phyloP scores from a whole-genome alignment of 2,797 vertebrate species.

The Alosa sapidissima region DNA sequence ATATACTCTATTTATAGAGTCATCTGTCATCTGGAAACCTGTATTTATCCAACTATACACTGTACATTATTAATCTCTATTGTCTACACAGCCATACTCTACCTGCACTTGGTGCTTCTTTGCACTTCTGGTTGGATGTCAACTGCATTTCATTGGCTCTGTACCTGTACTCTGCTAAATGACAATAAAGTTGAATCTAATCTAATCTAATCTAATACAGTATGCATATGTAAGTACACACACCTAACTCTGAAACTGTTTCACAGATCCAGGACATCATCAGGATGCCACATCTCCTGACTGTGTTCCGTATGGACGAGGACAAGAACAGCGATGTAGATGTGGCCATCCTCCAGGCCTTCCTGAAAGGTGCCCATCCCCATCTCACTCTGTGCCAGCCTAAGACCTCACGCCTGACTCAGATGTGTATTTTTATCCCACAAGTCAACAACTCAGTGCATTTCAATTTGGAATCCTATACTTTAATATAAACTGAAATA shows the following conservation, averaged over 20 bases:
- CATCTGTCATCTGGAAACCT: too few relatives aligned
- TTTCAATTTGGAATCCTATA: not conserved
- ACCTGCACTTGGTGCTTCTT: too few relatives aligned
- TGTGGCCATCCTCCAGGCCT: slow-evolving; percentile 90
- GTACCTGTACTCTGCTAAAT: too few relatives aligned
- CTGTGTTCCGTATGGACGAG: slow-evolving; percentile 85
- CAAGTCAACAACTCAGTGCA: not conserved
- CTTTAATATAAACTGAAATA: not conserved
- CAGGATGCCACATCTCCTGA: slow-evolving; percentile 81
- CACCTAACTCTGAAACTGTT: not conserved
- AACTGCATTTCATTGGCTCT: too few relatives aligned
- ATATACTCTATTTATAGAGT: too few relatives aligned
- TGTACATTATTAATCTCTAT: too few relatives aligned
- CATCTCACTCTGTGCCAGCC: not conserved
- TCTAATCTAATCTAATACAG: too few relatives aligned
- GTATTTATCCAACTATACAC: too few relatives aligned
- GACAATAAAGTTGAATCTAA: too few relatives aligned
- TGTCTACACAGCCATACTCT: too few relatives aligned
- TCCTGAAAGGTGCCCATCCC: slow-evolving; percentile 84
- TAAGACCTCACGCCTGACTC: not conserved
- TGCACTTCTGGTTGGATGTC: too few relatives aligned
- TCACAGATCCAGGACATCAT: slow-evolving; percentile 94
- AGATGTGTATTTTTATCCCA: too few relatives aligned
- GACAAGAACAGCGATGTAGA: slow-evolving; percentile 86
- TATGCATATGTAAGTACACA: not conserved